Evolutionary conservation across 2,888 invertebrate species (phyloP), one percentile per base, ranked within the genome.

Genomic region (Lampropteryx suffumata): DNA sequence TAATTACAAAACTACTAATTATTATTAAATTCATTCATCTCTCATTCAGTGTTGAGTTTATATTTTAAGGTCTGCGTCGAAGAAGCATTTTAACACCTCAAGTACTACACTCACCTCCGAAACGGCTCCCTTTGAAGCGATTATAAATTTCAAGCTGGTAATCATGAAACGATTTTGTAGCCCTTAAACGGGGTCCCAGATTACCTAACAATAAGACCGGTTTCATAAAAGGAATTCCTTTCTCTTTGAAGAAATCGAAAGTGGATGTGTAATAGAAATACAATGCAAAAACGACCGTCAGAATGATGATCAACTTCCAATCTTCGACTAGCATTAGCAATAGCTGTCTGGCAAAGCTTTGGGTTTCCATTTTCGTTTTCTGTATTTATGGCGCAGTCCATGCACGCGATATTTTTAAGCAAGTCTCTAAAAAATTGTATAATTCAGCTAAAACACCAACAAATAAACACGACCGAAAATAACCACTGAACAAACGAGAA

Each of bases 201-300:
- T 91, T 92, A 1, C 92, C 92, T 35, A 91, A 69, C n/a, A 91
- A 70, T 59, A 91, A 79, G 14, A 69, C 74, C 2, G 91, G 91
- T 64, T 91, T 83, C 63, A 74, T 78, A 62, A 64, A 87, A 5
- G 81, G 77, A 14, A 92, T 74, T 6, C 84, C 85, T 68, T 76
- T 87, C 47, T 87, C 84, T 67, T 84, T 76, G 66, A 91, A 91
- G 67, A 79, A 79, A 57, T 84, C 77, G 62, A 85, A 90, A 7
- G 83, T 87, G 30, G 73, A 83, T 5, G 90, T 91, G 51, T 83
- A 86, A 61, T 86, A 79, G 59, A 80, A 82, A 65, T 89, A 89
- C 13, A 85, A 53, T 1, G 59, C 60, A 55, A 84, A 81, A 51
- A 85, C 34, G 29, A 71, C 50, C 10, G 80, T 81, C 3, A 88